Percentiles rank a stretch among this genome's conserved stretches.
Conservation (phyloP, 2,113 vertebrate species). For the Sarotherodon lohbergeri region DNA sequence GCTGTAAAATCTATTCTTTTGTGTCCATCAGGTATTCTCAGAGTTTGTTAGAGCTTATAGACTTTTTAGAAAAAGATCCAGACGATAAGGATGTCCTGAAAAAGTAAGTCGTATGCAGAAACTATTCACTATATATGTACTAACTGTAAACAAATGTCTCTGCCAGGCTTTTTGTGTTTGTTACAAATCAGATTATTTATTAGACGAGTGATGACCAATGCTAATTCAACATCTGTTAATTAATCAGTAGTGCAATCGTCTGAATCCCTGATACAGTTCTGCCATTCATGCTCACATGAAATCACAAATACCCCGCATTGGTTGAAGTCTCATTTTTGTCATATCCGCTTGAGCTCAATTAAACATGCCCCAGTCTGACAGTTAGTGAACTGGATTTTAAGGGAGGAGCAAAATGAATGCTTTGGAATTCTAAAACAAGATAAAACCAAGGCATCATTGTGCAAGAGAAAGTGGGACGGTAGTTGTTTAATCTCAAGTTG, state of each 20-base stretch:
- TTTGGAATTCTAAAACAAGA: background rate
- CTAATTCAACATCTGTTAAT: background rate
- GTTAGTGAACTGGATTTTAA: background rate
- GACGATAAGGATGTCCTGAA: slow-evolving; percentile 83
- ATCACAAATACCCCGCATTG: background rate
- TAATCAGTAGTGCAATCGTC: background rate
- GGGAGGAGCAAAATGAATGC: background rate
- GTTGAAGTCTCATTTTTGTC: background rate
- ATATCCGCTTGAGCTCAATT: background rate
- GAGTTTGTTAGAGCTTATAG: slow-evolving; percentile 89
- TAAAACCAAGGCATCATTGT: background rate
- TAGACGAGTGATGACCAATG: background rate
- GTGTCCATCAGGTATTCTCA: slow-evolving; percentile 75
- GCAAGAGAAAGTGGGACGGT: background rate
- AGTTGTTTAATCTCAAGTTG: background rate
- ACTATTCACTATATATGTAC: background rate
- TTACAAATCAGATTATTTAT: background rate
- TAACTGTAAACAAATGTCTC: background rate
- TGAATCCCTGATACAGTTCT: rapidly evolving
- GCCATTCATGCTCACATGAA: background rate
- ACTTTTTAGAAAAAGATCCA: slow-evolving; percentile 86
- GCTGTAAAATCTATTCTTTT: background rate
- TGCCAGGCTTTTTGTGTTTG: background rate
- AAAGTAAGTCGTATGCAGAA: slow-evolving; percentile 74
- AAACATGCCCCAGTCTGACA: background rate